A percentile compares a stretch with the other conserved stretches of the same genome.
These are phyloP conservation scores for Oreochromis tanganicae DNA, from an alignment of 2,113 vertebrate species.

Conservation along the genomic window DNA sequence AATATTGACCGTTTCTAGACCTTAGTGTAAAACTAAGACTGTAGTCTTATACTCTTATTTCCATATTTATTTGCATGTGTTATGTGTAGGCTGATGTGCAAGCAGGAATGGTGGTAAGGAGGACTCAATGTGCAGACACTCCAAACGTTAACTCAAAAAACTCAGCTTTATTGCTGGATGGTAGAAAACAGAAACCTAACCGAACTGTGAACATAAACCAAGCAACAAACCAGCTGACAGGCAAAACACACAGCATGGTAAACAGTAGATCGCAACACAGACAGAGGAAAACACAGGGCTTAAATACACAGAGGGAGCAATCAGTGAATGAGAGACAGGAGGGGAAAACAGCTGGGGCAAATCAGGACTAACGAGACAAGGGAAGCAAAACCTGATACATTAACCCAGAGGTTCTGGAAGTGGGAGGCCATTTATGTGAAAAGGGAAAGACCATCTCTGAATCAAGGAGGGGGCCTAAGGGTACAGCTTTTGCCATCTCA, in stretches of 20 bases:
- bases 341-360: background rate
- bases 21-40: background rate
- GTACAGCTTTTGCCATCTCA: accelerated
- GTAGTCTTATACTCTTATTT: background rate
- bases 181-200: background rate
- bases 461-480: accelerated
- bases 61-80: background rate
- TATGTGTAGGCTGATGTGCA: background rate
- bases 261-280: background rate
- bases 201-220: background rate
- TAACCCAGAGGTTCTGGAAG: background rate
- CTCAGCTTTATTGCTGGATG: background rate
- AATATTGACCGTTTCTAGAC: background rate
- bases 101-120: background rate
- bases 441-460: background rate
- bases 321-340: background rate
- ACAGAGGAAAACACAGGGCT: background rate
- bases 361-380: background rate
- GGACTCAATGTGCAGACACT: background rate
- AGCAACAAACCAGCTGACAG: background rate
- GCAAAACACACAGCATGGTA: background rate
- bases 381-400: background rate
- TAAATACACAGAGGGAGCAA: too few species aligned
- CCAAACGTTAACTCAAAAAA: background rate
- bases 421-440: background rate